Evolutionary conservation across 2,113 vertebrate species (phyloP).

Genomic region (Podiceps cristatus): DNA sequence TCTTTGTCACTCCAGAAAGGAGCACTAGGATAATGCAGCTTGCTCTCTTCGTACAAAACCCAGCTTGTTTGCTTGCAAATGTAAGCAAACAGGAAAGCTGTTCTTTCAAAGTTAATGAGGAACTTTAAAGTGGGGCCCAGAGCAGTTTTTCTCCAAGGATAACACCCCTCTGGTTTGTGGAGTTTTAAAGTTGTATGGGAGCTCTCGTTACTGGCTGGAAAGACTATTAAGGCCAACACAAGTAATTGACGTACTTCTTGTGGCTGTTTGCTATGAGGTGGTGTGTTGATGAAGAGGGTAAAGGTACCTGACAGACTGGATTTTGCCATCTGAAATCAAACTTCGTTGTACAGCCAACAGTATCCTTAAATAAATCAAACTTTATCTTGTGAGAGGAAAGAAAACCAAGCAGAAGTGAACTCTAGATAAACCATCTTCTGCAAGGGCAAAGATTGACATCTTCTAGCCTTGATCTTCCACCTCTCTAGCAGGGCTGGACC

Average conservation of each 20-base stretch:
- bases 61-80: background rate
- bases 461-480: background rate
- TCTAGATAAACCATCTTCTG: background rate
- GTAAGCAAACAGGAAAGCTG: background rate
- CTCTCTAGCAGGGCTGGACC: background rate
- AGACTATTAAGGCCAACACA: background rate
- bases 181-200: background rate
- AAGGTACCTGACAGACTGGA: background rate
- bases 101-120: background rate
- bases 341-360: background rate
- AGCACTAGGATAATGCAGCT: background rate
- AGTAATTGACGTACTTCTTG: background rate
- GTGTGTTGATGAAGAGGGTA: background rate
- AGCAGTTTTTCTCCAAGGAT: background rate
- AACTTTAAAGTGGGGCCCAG: background rate
- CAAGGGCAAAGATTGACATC: background rate
- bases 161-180: background rate
- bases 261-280: background rate
- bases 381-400: background rate
- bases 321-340: constrained; percentile 11
- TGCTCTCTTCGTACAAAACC: background rate
- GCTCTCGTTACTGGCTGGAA: background rate
- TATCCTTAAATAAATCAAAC: background rate
- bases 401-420: background rate
- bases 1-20: background rate